Percentiles rank a stretch among this genome's conserved stretches.
Conservation (phyloP, 2,113 vertebrate genomes). For the Perca schrenkii region DNA sequence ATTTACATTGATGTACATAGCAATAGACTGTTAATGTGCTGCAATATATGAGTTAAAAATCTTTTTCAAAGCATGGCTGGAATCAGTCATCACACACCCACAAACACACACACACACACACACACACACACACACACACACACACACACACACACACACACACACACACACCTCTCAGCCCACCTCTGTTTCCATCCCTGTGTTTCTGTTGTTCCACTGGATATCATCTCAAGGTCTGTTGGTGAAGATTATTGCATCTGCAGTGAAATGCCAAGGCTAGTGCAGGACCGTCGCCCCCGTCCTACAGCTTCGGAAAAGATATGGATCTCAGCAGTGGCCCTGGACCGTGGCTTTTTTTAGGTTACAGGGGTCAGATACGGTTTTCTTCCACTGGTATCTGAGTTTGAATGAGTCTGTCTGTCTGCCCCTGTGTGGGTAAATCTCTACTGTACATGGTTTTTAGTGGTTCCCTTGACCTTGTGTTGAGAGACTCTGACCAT, state of each 20-base stretch:
- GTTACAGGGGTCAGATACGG: no score
- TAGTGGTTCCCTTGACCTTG: no score
- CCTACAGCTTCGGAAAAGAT: slow-evolving; percentile 34
- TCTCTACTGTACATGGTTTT: no score
- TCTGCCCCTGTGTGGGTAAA: no score
- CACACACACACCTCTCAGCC: slow-evolving; percentile 13
- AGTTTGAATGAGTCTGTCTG: neutral
- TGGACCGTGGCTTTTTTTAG: slow-evolving; percentile 11
- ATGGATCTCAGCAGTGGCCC: slow-evolving; percentile 53
- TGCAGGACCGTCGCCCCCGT: neutral
- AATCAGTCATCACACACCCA: neutral
- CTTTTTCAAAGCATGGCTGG: no score
- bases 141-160: neutral
- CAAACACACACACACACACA: slow-evolving; percentile 2
- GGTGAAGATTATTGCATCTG: slow-evolving; percentile 53
- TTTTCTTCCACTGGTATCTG: neutral
- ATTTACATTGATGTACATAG: no score
- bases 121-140: slow-evolving; percentile 16
- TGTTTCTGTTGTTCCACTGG: slow-evolving; percentile 50
- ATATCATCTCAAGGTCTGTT: slow-evolving; percentile 72
- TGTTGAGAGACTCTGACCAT: no score
- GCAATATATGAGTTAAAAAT: no score
- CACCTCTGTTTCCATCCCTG: slow-evolving; percentile 44
- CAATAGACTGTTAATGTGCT: no score
- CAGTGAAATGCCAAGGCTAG: slow-evolving; percentile 74